Conservation (phyloP, 2,888 invertebrate genomes). For the Formica aserva region DNA sequence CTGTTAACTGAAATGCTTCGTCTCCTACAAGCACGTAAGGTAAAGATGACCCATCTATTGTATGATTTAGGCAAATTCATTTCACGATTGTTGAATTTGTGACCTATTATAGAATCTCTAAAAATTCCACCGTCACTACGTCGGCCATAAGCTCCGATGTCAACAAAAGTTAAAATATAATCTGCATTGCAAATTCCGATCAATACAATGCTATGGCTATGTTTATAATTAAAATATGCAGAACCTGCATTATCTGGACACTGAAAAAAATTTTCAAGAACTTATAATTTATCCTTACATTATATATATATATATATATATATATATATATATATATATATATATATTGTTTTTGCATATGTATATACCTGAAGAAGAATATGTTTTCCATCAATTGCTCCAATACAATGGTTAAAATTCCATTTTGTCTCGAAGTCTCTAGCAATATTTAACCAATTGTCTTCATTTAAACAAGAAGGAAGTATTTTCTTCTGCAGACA, state of each 20-base stretch:
- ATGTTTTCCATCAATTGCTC: no score
- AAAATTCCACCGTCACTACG: background rate
- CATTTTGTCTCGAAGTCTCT: no score
- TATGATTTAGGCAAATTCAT: slow-evolving; percentile 5
- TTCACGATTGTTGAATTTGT: background rate
- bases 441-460: no score
- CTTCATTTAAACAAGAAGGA: no score
- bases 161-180: background rate
- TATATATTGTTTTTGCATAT: no score
- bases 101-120: background rate
- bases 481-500: no score
- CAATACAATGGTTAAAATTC: no score
- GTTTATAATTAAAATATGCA: slow-evolving; percentile 14
- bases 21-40: background rate
- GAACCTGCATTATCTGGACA: background rate
- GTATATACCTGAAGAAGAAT: no score
- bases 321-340: background rate
- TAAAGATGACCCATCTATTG: background rate
- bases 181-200: background rate
- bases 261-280: background rate
- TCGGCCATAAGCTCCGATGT: background rate
- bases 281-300: background rate
- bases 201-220: slow-evolving; percentile 2
- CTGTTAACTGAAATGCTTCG: background rate
- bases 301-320: background rate